These are phyloP conservation scores for Erpornis zantholeuca DNA, from an alignment of 2,113 vertebrate genomes.

Conservation along the genomic window DNA sequence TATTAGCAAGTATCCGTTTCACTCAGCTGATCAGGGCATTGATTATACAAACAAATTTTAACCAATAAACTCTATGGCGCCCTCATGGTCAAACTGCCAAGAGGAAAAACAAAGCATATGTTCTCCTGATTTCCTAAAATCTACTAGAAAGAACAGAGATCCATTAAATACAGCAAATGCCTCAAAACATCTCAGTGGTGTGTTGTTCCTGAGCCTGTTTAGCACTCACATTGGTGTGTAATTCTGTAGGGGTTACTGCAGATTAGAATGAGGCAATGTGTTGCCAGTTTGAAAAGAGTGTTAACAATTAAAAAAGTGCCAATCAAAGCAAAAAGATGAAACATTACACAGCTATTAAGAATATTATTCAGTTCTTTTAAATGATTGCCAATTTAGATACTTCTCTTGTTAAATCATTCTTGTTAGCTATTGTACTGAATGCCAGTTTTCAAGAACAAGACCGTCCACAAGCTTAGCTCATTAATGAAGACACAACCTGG, in stretches of 20 bases:
- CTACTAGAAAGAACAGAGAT: background rate
- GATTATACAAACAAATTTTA: background rate
- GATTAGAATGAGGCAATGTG: conserved; percentile 48
- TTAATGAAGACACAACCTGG: conserved; percentile 22
- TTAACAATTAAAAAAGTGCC: conserved; percentile 57
- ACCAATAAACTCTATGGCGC: background rate
- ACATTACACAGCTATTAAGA: conserved; percentile 11
- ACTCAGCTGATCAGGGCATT: background rate
- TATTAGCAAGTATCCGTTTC: background rate
- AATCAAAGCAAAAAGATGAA: conserved; percentile 42
- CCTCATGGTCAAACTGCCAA: background rate
- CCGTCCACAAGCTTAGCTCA: background rate
- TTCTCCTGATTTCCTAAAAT: background rate
- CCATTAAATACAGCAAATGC: background rate
- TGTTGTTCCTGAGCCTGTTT: background rate
- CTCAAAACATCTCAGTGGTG: background rate
- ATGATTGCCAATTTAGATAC: conserved; percentile 45
- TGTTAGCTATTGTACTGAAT: background rate
- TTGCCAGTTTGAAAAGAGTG: conserved; percentile 52
- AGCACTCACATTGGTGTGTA: rapidly evolving
- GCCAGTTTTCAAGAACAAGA: background rate
- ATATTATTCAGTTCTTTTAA: conserved; percentile 43
- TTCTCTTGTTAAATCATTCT: conserved; percentile 6
- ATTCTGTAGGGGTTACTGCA: background rate
- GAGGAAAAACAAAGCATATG: background rate